phyloP scores from a whole-genome alignment of 1,140 invertebrate species.

The Microplitis mediator region DNA sequence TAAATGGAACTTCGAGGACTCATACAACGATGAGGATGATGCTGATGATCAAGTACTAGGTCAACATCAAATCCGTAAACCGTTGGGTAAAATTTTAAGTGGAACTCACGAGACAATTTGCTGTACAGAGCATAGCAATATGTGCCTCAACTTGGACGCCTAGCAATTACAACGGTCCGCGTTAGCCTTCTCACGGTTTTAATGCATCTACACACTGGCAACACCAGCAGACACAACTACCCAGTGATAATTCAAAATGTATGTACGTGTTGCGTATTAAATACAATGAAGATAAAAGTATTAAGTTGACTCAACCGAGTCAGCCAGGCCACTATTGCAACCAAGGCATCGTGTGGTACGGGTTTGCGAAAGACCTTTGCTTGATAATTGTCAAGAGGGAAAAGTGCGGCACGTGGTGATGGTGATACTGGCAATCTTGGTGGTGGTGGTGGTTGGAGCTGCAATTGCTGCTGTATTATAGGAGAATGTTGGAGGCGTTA shows the following conservation, averaged over 20 bases:
- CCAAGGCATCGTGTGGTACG: not conserved
- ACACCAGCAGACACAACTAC: not conserved
- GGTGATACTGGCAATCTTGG: not conserved
- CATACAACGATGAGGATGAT: not conserved
- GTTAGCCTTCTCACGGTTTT: slow-evolving; percentile 4
- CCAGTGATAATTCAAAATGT: too few relatives aligned
- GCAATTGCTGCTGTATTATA: too few relatives aligned
- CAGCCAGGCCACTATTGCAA: not conserved
- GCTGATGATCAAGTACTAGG: not conserved
- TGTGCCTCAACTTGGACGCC: not conserved
- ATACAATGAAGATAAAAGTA: not conserved
- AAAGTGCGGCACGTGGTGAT: slow-evolving; percentile 11
- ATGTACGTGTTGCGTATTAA: too few relatives aligned
- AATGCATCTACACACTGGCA: not conserved
- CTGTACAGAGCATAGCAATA: not conserved
- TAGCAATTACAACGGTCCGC: slow-evolving; percentile 10
- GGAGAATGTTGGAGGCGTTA: slow-evolving; percentile 6
- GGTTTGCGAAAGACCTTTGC: slow-evolving; percentile 17
- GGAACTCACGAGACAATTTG: not conserved
- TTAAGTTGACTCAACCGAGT: not conserved
- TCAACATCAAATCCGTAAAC: not conserved
- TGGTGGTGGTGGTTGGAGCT: too few relatives aligned
- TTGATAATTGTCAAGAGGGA: not conserved
- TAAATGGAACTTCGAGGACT: not conserved
- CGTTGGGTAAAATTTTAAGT: not conserved